Percentiles rank a stretch among this genome's conserved stretches.
These are phyloP conservation scores for Echinarachnius parma DNA, from an alignment of 53 echinoderm and acorn worm genomes.

Conservation along the genomic window DNA sequence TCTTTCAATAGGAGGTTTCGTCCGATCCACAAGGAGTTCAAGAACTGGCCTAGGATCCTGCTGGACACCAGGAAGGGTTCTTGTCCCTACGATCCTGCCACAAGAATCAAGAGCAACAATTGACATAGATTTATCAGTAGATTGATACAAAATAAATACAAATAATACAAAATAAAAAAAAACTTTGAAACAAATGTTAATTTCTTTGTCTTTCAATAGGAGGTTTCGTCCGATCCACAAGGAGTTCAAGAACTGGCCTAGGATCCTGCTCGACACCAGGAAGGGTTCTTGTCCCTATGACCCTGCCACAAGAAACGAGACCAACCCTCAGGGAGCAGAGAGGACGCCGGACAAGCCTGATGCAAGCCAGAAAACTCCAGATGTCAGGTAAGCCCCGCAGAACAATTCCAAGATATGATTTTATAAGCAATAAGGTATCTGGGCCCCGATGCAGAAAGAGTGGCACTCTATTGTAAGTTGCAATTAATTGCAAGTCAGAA, in stretches of 20 bases:
- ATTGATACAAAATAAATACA: too few species aligned
- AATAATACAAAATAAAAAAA: too few species aligned
- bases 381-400: slow-evolving; percentile 5
- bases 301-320: slow-evolving; percentile 37
- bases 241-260: slow-evolving; percentile 70
- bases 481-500: too few species aligned
- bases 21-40: slow-evolving; percentile 70
- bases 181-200: too few species aligned
- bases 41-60: slow-evolving; percentile 62
- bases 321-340: slow-evolving; percentile 23
- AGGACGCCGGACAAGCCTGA: slow-evolving; percentile 35
- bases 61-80: slow-evolving; percentile 52
- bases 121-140: too few species aligned
- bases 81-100: slow-evolving; percentile 69
- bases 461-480: too few species aligned
- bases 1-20: slow-evolving; percentile 69
- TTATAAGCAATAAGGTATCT: too few species aligned
- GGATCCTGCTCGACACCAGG: slow-evolving; percentile 60
- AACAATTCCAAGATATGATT: too few species aligned
- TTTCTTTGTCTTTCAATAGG: too few species aligned
- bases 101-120: slow-evolving; percentile 30
- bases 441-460: too few species aligned
- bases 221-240: slow-evolving; percentile 74
- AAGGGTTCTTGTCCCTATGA: slow-evolving; percentile 71
- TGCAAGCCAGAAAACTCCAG: slow-evolving; percentile 36